phyloP scores from a whole-genome alignment of 2,113 vertebrate genomes.

The Syngnathus typhle region DNA sequence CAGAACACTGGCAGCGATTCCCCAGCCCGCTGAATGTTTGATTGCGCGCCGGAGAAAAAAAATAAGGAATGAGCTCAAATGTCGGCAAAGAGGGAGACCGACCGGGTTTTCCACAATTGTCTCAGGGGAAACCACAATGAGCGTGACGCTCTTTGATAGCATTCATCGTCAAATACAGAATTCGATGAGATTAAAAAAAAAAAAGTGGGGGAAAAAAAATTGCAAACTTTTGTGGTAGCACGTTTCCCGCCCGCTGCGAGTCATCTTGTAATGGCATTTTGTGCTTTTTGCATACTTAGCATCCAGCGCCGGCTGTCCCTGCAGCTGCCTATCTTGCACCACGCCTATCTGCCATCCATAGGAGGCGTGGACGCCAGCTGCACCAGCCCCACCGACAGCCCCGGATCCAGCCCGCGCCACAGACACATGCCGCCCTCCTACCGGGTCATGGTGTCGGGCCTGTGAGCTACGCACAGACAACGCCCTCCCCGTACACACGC shows the following conservation, averaged over 20 bases:
- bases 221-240: no score
- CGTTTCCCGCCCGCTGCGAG: no score
- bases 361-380: constrained; percentile 98
- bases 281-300: constrained; percentile 63
- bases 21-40: constrained; percentile 70
- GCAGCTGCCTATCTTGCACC: constrained; percentile 96
- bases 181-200: no score
- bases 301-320: constrained; percentile 97
- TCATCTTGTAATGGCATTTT: background rate
- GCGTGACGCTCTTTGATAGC: no score
- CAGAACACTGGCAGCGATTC: constrained; percentile 69
- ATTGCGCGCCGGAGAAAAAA: constrained; percentile 55
- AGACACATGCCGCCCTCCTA: constrained; percentile 98
- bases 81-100: background rate
- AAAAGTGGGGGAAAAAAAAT: no score
- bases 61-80: background rate
- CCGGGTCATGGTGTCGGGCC: constrained; percentile 98
- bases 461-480: constrained; percentile 71
- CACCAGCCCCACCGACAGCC: constrained; percentile 90
- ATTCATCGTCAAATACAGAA: no score
- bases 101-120: no score
- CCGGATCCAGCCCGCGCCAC: constrained; percentile 92
- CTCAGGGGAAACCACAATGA: no score
- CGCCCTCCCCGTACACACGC: background rate
- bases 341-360: constrained; percentile 97